Evolutionary conservation across 2,797 vertebrate species (phyloP), one percentile per base, ranked within the genome.

Genomic region (Xenopus petersii): DNA sequence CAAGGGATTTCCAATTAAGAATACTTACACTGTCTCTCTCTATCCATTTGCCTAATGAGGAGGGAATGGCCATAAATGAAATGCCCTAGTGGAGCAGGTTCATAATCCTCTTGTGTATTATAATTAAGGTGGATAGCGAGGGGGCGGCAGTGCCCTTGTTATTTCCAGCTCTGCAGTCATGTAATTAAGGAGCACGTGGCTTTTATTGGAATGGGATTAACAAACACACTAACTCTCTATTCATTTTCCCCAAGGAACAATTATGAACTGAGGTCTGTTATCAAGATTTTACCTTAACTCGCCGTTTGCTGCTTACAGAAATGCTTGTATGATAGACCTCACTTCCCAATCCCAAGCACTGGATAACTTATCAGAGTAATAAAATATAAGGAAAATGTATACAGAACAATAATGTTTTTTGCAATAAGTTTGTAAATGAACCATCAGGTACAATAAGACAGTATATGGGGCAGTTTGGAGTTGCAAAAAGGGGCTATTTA

Each of bases 1-100:
- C 80, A 24, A 75, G 71, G 80, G 81, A 82, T 82, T 80, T 83
- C 80, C 80, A 83, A 81, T 83, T 83, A 83, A 77, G 80, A 71
- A 80, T 75, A 75, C 75, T 81, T 83, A 79, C 48, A 16, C 67
- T 49, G 64, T 65, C 64, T 64, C 73, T 55, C 60, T 55, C 60
- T 60, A 60, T 80, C 79, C 79, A 81, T 81, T 83, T 81, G 66
- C 79, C 80, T 83, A 83, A 83, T 83, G 75, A 77, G 75, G 63
- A 67, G 75, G 70, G 82, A 83, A 75, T 71, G 76, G 64, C 78
- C 49, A 71, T 64, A 79, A 80, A 81, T 79, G 78, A 81, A 83
- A 81, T 81, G 82, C 70, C 74, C 80, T 79, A 75, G 71, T 77
- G 77, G 66, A 67, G 74, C 75, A 67, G 79, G 75, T 33, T 76